phyloP scores from a whole-genome alignment of 1,140 invertebrate genomes.

The Drosophila pachea region DNA sequence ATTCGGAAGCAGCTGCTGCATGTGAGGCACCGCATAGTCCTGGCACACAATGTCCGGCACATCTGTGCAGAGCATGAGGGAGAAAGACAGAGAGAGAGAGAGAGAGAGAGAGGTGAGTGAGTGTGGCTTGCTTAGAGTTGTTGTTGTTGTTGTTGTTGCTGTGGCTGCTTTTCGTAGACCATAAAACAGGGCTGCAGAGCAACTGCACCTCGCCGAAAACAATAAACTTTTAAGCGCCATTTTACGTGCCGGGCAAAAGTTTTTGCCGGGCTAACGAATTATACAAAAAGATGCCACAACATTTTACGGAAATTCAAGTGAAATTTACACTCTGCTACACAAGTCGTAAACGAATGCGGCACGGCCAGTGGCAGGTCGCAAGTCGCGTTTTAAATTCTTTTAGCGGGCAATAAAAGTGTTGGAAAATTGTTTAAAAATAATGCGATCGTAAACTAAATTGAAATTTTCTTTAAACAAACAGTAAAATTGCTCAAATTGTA shows the following conservation, averaged over 20 bases:
- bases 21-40: conserved; percentile 81
- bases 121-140: conserved; percentile 8
- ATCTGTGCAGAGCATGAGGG: conserved; percentile 75
- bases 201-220: conserved; percentile 41
- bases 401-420: neutral
- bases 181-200: conserved; percentile 39
- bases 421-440: conserved; percentile 1
- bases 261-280: conserved; percentile 36
- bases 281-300: conserved; percentile 46
- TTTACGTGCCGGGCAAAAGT: conserved; percentile 46
- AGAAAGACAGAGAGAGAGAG: conserved; percentile 14
- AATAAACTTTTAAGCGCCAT: conserved; percentile 50
- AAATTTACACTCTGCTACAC: conserved; percentile 46
- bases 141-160: conserved; percentile 53
- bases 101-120: conserved; percentile 8
- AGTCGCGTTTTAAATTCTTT: conserved; percentile 13
- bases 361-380: neutral
- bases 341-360: conserved; percentile 35
- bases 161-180: conserved; percentile 53
- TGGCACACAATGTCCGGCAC: conserved; percentile 82
- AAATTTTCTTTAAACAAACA: neutral
- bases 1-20: conserved; percentile 76
- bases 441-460: conserved; percentile 4
- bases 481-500: too few species aligned
- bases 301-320: conserved; percentile 28